Percentiles rank a stretch among this genome's conserved stretches.
phyloP scores from a whole-genome alignment of 2,797 vertebrate species.

The Pterois miles region DNA sequence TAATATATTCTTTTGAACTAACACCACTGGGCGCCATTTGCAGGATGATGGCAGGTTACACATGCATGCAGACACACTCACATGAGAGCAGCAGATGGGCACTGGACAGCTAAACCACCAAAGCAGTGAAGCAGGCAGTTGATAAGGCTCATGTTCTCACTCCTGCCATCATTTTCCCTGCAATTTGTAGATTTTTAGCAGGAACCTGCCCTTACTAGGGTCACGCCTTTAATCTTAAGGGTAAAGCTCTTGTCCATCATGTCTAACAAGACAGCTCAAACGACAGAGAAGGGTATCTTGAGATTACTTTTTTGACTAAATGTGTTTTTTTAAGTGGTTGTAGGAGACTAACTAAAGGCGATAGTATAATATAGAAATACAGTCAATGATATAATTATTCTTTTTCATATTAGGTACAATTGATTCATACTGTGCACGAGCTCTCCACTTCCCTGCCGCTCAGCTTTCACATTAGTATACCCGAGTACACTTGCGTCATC shows the following conservation, averaged over 20 bases:
- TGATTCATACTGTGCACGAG: too few relatives aligned
- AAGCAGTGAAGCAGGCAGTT: slow-evolving; percentile 39
- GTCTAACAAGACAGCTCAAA: slow-evolving; percentile 20
- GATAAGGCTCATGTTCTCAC: slow-evolving; percentile 29
- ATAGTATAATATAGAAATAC: neutral
- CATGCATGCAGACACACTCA: slow-evolving; percentile 2
- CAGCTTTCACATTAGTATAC: too few relatives aligned
- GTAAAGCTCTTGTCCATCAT: neutral
- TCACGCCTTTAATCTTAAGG: slow-evolving; percentile 12
- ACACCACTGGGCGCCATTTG: slow-evolving; percentile 32
- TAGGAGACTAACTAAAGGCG: neutral
- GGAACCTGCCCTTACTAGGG: neutral
- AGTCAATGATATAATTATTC: neutral
- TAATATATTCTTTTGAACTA: slow-evolving; percentile 46
- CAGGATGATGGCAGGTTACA: slow-evolving; percentile 35
- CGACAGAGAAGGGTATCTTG: neutral
- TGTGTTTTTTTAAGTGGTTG: neutral
- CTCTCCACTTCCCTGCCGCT: too few relatives aligned
- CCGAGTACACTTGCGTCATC: too few relatives aligned
- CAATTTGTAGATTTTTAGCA: slow-evolving; percentile 38
- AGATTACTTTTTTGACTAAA: neutral
- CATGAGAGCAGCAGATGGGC: slow-evolving; percentile 42
- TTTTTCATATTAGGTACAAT: too few relatives aligned
- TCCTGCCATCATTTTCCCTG: slow-evolving; percentile 28
- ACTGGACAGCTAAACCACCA: slow-evolving; percentile 26